phyloP scores from a whole-genome alignment of 2,888 invertebrate species.

The Hermaeophaga mercurialis region DNA sequence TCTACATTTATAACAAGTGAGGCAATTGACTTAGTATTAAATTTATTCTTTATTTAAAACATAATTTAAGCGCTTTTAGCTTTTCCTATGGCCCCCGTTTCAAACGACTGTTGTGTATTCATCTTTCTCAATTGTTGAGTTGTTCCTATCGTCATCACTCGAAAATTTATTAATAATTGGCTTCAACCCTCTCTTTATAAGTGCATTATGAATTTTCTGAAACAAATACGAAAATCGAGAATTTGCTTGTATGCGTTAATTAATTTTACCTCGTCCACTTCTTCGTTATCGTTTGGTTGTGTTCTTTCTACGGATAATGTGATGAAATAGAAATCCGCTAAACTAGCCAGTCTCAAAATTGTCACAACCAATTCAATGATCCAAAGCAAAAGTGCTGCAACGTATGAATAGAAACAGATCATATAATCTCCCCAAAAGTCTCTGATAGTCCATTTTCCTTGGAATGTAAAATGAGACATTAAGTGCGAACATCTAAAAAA shows the following conservation, averaged over 20 bases:
- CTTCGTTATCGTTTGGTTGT: constrained; percentile 2
- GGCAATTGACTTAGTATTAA: no score
- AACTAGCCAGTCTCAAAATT: constrained; percentile 18
- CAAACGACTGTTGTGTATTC: no score
- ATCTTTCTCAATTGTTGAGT: constrained; percentile 4
- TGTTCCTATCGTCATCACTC: neutral
- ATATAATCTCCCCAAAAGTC: constrained; percentile 21
- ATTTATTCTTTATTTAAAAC: no score
- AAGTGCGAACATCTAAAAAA: constrained; percentile 15
- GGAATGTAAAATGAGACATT: constrained; percentile 21
- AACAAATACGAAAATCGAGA: neutral
- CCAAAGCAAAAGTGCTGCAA: constrained; percentile 22
- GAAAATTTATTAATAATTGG: neutral
- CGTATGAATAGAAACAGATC: constrained; percentile 18
- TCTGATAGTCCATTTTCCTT: neutral
- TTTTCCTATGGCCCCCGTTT: no score
- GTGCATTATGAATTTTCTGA: constrained; percentile 16
- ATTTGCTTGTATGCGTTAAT: neutral
- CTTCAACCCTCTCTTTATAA: constrained; percentile 4
- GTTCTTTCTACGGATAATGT: constrained; percentile 11
- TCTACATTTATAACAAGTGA: no score
- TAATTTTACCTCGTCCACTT: constrained; percentile 8
- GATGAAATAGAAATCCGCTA: constrained; percentile 25
- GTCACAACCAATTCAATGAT: constrained; percentile 18
- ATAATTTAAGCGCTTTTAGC: no score